Percentiles rank a stretch among this genome's conserved stretches.
Evolutionary conservation across 2,797 vertebrate genomes (phyloP).

Genomic region (Sebastes vulpes): DNA sequence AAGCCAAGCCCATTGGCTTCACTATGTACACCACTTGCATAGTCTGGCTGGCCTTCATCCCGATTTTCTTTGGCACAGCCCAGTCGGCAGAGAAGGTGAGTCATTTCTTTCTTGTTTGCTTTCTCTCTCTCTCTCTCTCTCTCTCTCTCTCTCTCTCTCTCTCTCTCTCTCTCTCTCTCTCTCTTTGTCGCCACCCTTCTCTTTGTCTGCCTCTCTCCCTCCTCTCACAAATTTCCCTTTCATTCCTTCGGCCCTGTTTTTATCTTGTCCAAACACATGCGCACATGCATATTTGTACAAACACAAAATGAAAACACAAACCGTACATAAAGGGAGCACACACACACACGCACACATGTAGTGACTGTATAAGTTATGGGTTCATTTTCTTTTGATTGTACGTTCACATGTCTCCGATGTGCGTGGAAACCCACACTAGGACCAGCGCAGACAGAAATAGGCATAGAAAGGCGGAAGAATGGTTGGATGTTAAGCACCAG

Average conservation of each 20-base stretch:
- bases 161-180: constrained; percentile 1
- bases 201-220: constrained; percentile 50
- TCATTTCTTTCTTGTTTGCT: constrained; percentile 38
- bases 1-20: constrained; percentile 99
- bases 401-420: constrained; percentile 30
- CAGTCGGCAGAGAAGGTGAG: constrained; percentile 99
- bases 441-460: constrained; percentile 47
- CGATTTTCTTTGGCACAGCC: constrained; percentile 99
- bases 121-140: constrained; percentile 15
- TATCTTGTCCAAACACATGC: constrained; percentile 65
- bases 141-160: constrained; percentile 12
- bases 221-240: constrained; percentile 45
- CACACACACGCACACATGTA: constrained; percentile 5
- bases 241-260: constrained; percentile 60
- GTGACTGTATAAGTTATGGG: constrained; percentile 31
- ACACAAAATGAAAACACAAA: constrained; percentile 35
- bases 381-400: constrained; percentile 64
- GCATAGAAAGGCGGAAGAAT: constrained; percentile 32
- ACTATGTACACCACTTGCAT: constrained; percentile 99
- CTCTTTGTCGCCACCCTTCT: constrained; percentile 29
- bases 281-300: constrained; percentile 46
- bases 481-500: constrained; percentile 50
- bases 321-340: constrained; percentile 10
- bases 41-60: constrained; percentile 99
- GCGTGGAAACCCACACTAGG: constrained; percentile 45